These are phyloP conservation scores for Trididemnum clinides DNA, from an alignment of 23 tunicate species.

Conservation along the genomic window DNA sequence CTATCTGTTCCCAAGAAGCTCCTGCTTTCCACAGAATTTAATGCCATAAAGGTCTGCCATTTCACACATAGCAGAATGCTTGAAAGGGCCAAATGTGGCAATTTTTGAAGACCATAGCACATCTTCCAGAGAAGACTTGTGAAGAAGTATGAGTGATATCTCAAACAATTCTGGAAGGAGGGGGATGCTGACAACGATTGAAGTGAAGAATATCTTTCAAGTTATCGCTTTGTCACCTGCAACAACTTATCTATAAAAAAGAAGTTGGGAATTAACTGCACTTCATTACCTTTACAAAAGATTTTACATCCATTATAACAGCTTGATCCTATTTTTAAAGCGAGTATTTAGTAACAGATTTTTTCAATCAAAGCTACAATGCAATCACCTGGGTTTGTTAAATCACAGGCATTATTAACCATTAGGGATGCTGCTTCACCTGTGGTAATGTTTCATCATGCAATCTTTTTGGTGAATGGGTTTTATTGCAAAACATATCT, in stretches of 20 bases:
- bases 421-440: not conserved
- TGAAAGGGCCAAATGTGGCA: not conserved
- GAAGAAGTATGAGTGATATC: not conserved
- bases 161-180: not conserved
- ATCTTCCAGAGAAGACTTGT: slow-evolving; percentile 1
- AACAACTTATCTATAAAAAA: not conserved
- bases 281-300: no score
- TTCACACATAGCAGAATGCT: not conserved
- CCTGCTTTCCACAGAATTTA: not conserved
- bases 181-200: not conserved
- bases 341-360: no score
- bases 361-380: no score
- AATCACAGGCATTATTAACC: not conserved
- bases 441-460: not conserved
- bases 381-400: not conserved
- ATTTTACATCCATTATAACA: no score
- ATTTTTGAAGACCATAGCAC: not conserved
- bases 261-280: not conserved
- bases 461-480: not conserved
- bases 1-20: not conserved
- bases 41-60: not conserved
- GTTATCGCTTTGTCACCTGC: not conserved
- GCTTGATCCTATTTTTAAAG: no score
- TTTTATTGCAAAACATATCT: not conserved
- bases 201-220: not conserved